phyloP scores from a whole-genome alignment of 2,113 vertebrate species.

The Siphamia tubifer region DNA sequence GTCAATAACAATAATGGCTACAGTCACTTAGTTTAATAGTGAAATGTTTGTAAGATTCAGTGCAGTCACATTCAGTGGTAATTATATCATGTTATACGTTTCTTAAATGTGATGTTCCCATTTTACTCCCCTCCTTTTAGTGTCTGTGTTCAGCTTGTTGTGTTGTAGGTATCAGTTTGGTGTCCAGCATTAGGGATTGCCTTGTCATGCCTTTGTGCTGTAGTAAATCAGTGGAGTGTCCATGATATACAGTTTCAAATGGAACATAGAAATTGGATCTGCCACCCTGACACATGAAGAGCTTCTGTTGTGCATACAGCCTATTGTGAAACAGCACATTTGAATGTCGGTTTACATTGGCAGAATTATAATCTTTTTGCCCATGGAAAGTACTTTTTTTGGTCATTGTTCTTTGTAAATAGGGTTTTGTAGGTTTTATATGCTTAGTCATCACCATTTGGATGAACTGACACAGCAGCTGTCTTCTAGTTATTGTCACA shows the following conservation, averaged over 20 bases:
- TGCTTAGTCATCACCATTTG: not conserved
- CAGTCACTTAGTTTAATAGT: too few relatives aligned
- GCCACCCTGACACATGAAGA: not conserved
- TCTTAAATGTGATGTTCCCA: too few relatives aligned
- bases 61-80: too few relatives aligned
- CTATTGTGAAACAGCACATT: not conserved
- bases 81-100: too few relatives aligned
- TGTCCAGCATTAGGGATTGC: constrained; percentile 20
- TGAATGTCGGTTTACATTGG: not conserved
- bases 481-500: not conserved
- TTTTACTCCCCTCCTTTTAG: too few relatives aligned
- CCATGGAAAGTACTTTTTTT: not conserved
- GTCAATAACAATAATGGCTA: too few relatives aligned
- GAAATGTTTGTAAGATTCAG: too few relatives aligned
- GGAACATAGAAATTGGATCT: not conserved
- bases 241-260: constrained; percentile 20
- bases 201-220: not conserved
- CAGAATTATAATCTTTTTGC: not conserved
- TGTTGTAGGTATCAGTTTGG: too few relatives aligned
- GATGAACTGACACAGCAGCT: not conserved
- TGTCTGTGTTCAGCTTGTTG: too few relatives aligned
- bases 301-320: not conserved
- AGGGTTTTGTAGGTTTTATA: not conserved
- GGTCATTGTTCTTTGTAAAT: not conserved
- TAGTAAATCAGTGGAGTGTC: not conserved